A percentile compares a stretch with the other conserved stretches of the same genome.
These are phyloP conservation scores for Enchytraeus crypticus DNA, from an alignment of 2,888 invertebrate genomes.

Conservation along the genomic window DNA sequence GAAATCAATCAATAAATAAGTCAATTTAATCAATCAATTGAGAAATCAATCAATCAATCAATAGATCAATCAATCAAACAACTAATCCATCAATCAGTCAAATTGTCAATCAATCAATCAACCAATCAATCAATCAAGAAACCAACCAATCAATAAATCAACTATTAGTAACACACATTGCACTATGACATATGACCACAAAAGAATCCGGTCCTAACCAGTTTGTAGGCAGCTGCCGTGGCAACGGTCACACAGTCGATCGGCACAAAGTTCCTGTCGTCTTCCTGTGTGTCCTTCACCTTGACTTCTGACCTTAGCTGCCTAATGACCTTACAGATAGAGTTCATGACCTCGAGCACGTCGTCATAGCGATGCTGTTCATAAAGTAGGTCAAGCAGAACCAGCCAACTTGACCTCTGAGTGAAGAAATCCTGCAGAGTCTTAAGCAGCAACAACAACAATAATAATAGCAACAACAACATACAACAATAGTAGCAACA, in stretches of 20 bases:
- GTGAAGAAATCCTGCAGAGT: constrained; percentile 62
- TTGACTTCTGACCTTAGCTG: neutral
- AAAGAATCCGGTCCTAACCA: no score
- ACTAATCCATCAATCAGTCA: no score
- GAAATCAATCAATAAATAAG: no score
- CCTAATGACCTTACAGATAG: neutral
- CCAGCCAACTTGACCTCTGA: constrained; percentile 61
- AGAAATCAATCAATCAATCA: no score
- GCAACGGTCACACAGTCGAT: constrained; percentile 61
- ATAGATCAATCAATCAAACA: no score
- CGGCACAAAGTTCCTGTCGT: constrained; percentile 59
- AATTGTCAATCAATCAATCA: no score
- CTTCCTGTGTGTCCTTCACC: constrained; percentile 57
- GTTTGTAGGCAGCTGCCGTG: constrained; percentile 65
- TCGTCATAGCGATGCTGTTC: constrained; percentile 62
- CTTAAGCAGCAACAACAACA: constrained; percentile 33
- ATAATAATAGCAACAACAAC: no score
- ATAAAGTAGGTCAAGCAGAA: constrained; percentile 64
- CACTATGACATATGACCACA: no score
- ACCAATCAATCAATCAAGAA: no score
- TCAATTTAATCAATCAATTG: no score
- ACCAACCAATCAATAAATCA: no score
- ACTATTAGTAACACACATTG: no score
- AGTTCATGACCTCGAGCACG: constrained; percentile 59
- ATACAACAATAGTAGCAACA: neutral